Base-by-base conservation (phyloP, 2,797 vertebrate species). In the Enteromius mattozi region DNA sequence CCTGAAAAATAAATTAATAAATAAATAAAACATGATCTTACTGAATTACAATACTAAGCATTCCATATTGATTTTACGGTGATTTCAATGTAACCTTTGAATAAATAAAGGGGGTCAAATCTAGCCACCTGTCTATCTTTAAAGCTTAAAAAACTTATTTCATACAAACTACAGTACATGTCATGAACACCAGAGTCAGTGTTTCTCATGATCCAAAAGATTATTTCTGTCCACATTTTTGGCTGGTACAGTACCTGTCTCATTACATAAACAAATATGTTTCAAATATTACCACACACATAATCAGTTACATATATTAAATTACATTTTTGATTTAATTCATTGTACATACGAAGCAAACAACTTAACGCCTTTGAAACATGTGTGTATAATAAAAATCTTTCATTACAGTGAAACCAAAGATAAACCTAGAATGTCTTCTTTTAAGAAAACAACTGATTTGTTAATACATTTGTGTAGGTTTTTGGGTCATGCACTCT, bases 1-100 rank as follows among this genome's bases (percentile, higher is more conserved):
- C 93, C 98, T 99, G 96, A 89, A 86, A 87, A 88, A 87, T 45
- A 88, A 89, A 4, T 45, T 1, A 80, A 78, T 87, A 66, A 89
- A 30, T n/a, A 42, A 35, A 54, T 45, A 33, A 72, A 61, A 45
- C 33, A 72, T 51, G 66, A 61, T 59, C 54, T 63, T 68, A 71
- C 0, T 49, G 68, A 51, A 71, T 69, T 70, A 45, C 54, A 24
- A 40, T 7, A 35, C 87, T 86, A 86, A 89, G 17, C 40, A 65
- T 91, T 91, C 0, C 47, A 54, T 35, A 21, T 35, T 51, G 30
- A 35, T 49, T 45, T 6, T 3, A 4, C 27, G 33, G 27, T 33
- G 0, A 30, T 72, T 72, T 72, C 30, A 51, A 6, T 51, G 2
- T 33, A 51, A 33, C 17, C 27, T 24, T 49, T 5, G 1, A 49